A percentile compares a stretch with the other conserved stretches of the same genome.
phyloP scores from a whole-genome alignment of 2,888 invertebrate genomes.

The Lampropteryx suffumata region DNA sequence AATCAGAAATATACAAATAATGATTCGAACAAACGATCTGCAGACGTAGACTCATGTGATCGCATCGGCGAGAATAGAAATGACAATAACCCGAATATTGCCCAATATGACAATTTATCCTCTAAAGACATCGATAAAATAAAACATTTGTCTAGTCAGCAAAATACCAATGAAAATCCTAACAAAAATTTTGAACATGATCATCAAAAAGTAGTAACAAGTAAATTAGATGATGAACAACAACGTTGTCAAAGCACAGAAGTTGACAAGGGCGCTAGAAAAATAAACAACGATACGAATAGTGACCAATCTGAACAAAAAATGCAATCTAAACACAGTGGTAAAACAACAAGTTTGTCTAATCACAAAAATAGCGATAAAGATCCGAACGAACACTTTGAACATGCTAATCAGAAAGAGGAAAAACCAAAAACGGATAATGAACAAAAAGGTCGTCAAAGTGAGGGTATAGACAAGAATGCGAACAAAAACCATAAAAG shows the following conservation, averaged over 20 bases:
- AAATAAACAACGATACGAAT: not conserved
- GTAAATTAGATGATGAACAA: not conserved
- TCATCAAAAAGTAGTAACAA: not conserved
- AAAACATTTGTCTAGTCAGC: not conserved
- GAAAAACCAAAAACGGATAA: not conserved
- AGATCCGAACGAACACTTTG: not conserved
- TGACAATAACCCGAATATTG: too few species aligned
- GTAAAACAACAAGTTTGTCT: too few species aligned
- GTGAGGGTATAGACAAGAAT: too few species aligned
- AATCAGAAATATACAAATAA: not conserved
- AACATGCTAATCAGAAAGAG: not conserved
- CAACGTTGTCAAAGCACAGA: not conserved
- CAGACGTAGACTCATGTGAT: too few species aligned
- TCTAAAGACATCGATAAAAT: not conserved
- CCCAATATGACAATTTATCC: too few species aligned
- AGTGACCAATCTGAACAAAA: not conserved
- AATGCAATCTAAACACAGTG: too few species aligned
- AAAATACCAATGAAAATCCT: not conserved
- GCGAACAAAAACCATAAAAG: too few species aligned
- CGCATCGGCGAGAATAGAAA: not conserved
- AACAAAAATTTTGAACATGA: not conserved
- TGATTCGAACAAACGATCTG: too few species aligned
- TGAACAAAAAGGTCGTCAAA: too few species aligned
- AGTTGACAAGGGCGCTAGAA: not conserved
- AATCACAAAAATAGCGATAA: not conserved